A percentile compares a stretch with the other conserved stretches of the same genome.
Conservation (phyloP, 2,797 vertebrate species). For the Adrianichthys oophorus region DNA sequence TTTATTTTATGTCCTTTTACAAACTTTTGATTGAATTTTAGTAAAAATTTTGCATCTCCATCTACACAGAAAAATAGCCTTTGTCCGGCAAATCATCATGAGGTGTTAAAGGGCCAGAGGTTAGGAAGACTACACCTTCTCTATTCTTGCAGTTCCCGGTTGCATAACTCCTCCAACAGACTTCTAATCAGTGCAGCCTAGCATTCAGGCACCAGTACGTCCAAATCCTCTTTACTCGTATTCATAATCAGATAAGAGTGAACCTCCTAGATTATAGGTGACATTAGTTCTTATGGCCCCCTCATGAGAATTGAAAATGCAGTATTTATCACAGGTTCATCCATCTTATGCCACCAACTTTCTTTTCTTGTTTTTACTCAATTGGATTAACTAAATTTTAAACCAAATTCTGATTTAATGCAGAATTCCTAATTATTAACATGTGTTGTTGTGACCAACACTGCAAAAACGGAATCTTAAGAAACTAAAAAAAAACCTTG, state of each 20-base stretch:
- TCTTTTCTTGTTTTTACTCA: neutral
- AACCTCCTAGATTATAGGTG: conserved; percentile 72
- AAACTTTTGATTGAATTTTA: too few species aligned
- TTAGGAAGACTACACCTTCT: conserved; percentile 47
- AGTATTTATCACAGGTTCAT: conserved; percentile 46
- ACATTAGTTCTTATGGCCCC: conserved; percentile 50
- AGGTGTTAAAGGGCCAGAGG: conserved; percentile 28
- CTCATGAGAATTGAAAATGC: conserved; percentile 29
- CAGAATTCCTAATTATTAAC: too few species aligned
- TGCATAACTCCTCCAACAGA: conserved; percentile 65
- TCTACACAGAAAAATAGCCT: conserved; percentile 9
- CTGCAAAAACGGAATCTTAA: too few species aligned
- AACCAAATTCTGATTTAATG: too few species aligned
- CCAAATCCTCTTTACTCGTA: conserved; percentile 80
- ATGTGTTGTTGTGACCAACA: too few species aligned
- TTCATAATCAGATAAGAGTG: conserved; percentile 79
- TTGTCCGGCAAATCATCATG: conserved; percentile 28
- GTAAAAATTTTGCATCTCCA: neutral
- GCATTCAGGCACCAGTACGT: conserved; percentile 68
- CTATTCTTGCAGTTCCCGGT: conserved; percentile 40
- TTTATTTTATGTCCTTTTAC: too few species aligned
- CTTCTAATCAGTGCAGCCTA: conserved; percentile 70
- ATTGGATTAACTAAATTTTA: neutral
- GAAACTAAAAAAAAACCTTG: too few species aligned
- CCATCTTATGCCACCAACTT: neutral